Evolutionary conservation across 2,888 invertebrate species (phyloP), one percentile per base, ranked within the genome.

Genomic region (Amphipoea lucens): DNA sequence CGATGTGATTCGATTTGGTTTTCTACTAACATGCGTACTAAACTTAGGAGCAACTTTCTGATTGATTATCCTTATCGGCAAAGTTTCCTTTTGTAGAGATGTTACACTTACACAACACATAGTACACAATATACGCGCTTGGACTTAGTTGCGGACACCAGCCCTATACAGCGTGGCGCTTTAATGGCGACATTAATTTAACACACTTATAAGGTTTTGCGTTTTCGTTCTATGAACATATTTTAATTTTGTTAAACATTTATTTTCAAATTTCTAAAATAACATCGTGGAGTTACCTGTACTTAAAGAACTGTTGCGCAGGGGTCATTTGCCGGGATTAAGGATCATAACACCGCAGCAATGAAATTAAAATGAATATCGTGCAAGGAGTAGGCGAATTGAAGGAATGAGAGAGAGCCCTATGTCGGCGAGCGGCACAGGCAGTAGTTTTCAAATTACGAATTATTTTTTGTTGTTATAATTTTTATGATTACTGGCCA

Each of bases 51-150:
- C 17, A 62, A 85, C 36, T 76, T 74, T 68, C 74, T 74, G 65
- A 77, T 71, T 81, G 76, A 71, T 60, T 74, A 71, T 77, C 45
- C 54, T 60, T 40, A 68, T 76, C 57, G 57, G 45, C 20, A 65
- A 81, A 70, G 51, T 70, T 73, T 23, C 57, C 48, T 71, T 65
- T 71, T 67, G 63, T 63, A 48, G 20, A 45, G 75, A 60, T 36
- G 36, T 57, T 51, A 51, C 23, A 40, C 11, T n/a, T n/a, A n/a
- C 57, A 11, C 11, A 57, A 57, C 57, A n/a, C 36, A 48, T 57
- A 60, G 0, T 42, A 74, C 2, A 2, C 17, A 17, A 57, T 23
- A 42, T 75, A 60, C 12, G 29, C 29, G 17, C 17, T 57, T 57
- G 23, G 29, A 54, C 23, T 23, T 20, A 42, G 14, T 75, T 54